These are phyloP conservation scores for Perizoma flavofasciatum DNA, from an alignment of 2,888 invertebrate genomes.

Conservation along the genomic window DNA sequence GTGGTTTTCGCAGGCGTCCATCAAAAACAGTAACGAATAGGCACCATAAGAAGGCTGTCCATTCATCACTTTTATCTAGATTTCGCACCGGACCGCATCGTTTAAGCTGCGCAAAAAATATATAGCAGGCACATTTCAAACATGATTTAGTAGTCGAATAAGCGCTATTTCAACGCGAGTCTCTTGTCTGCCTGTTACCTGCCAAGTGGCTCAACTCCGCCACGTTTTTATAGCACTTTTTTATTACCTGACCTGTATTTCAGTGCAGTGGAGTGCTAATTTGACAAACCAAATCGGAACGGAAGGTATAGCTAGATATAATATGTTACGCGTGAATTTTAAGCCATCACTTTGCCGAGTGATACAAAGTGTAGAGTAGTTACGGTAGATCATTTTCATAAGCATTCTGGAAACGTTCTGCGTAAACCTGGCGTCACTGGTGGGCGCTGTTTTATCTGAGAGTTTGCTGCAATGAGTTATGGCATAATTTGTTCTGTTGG, in stretches of 20 bases:
- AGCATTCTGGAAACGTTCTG: too few species aligned
- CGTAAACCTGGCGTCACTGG: slow-evolving; percentile 22
- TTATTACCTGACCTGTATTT: slow-evolving; percentile 29
- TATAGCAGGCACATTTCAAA: slow-evolving; percentile 59
- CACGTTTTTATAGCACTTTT: slow-evolving; percentile 29
- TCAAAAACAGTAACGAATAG: slow-evolving; percentile 60
- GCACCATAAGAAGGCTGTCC: slow-evolving; percentile 58
- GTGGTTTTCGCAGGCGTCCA: slow-evolving; percentile 52
- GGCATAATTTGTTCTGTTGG: slow-evolving; percentile 61
- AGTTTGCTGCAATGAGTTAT: slow-evolving; percentile 57
- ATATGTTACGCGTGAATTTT: too few species aligned
- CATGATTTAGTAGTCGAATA: slow-evolving; percentile 47
- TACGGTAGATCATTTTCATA: slow-evolving; percentile 24
- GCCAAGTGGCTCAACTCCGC: too few species aligned
- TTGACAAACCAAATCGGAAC: not conserved
- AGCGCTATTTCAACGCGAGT: slow-evolving; percentile 32
- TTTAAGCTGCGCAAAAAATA: slow-evolving; percentile 62
- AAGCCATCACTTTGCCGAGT: too few species aligned
- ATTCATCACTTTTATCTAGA: slow-evolving; percentile 75
- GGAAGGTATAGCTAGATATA: too few species aligned
- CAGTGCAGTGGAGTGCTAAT: slow-evolving; percentile 14
- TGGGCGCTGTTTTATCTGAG: slow-evolving; percentile 46
- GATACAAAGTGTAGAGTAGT: slow-evolving; percentile 19
- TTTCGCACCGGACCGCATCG: slow-evolving; percentile 64
- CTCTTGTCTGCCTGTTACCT: slow-evolving; percentile 3